Evolutionary conservation across 1,140 invertebrate species (phyloP).

Genomic region (Lasioglossum baleicum): DNA sequence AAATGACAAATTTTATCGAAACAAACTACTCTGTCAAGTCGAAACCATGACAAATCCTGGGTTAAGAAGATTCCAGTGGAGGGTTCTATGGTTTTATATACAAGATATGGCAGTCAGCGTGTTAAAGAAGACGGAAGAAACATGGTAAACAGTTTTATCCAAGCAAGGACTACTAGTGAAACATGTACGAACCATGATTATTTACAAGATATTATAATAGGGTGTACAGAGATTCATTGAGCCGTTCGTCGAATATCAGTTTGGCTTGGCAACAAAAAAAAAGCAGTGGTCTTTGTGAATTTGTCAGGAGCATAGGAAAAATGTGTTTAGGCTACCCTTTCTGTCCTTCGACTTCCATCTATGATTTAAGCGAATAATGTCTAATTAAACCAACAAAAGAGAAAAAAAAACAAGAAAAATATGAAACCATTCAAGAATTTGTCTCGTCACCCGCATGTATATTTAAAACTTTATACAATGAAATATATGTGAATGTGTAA

Average conservation of each 20-base stretch:
- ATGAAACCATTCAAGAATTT: background rate
- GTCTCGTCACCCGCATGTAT: slow-evolving; percentile 33
- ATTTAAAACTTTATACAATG: slow-evolving; percentile 43
- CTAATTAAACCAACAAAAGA: slow-evolving; percentile 4
- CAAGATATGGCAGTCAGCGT: slow-evolving; percentile 1
- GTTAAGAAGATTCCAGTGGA: background rate
- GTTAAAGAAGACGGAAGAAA: background rate
- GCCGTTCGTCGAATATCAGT: background rate
- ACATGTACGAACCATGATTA: slow-evolving; percentile 10
- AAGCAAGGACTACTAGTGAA: slow-evolving; percentile 33
- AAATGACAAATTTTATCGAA: background rate
- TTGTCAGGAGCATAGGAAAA: slow-evolving; percentile 24
- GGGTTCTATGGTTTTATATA: background rate
- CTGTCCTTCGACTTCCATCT: slow-evolving; percentile 32
- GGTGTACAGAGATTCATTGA: slow-evolving; percentile 31
- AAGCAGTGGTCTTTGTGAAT: slow-evolving; percentile 29
- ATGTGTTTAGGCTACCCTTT: slow-evolving; percentile 23
- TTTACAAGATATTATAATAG: slow-evolving; percentile 29
- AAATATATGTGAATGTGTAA: slow-evolving; percentile 50
- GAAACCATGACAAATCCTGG: background rate
- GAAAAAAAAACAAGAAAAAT: background rate
- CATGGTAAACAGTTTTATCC: slow-evolving; percentile 17
- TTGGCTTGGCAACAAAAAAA: slow-evolving; percentile 4
- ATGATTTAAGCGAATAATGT: slow-evolving; percentile 29
- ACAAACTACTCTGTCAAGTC: background rate